Percentiles rank a stretch among this genome's conserved stretches.
phyloP scores from a whole-genome alignment of 2,113 vertebrate genomes.

The Mesembrinibis cayennensis region DNA sequence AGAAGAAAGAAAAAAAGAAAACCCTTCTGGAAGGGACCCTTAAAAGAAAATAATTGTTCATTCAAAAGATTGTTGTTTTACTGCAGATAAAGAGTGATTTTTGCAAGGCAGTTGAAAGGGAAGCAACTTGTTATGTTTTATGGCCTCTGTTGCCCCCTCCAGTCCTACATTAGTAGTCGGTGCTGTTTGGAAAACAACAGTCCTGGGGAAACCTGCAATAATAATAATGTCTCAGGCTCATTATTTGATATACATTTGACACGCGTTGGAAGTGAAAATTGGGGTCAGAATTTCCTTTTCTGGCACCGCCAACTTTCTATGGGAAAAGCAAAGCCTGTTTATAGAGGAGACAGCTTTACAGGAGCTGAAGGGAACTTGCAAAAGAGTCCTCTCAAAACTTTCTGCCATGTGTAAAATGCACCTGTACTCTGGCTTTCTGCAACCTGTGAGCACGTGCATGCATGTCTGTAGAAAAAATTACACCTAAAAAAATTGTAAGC shows the following conservation, averaged over 20 bases:
- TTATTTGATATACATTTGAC: not conserved
- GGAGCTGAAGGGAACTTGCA: not conserved
- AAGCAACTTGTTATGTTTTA: slow-evolving; percentile 30
- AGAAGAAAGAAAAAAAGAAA: not conserved
- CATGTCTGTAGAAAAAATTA: not conserved
- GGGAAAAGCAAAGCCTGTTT: not conserved
- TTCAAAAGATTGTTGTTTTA: not conserved
- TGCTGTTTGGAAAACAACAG: slow-evolving; percentile 8
- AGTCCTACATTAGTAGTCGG: slow-evolving; percentile 39
- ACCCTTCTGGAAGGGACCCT: not conserved
- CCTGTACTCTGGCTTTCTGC: not conserved
- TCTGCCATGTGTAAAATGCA: not conserved
- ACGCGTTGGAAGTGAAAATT: not conserved
- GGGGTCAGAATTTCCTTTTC: not conserved
- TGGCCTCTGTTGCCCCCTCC: slow-evolving; percentile 67
- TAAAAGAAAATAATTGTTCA: not conserved
- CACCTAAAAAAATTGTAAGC: not conserved
- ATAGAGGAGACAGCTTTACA: not conserved
- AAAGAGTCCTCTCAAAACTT: not conserved
- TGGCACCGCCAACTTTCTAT: not conserved
- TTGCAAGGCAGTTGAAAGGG: not conserved
- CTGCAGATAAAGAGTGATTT: not conserved
- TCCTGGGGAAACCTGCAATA: not conserved
- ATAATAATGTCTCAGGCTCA: not conserved
- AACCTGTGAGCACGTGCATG: not conserved